A percentile compares a stretch with the other conserved stretches of the same genome.
phyloP scores from a whole-genome alignment of 2,113 vertebrate genomes.

The Chrysochloris asiatica region DNA sequence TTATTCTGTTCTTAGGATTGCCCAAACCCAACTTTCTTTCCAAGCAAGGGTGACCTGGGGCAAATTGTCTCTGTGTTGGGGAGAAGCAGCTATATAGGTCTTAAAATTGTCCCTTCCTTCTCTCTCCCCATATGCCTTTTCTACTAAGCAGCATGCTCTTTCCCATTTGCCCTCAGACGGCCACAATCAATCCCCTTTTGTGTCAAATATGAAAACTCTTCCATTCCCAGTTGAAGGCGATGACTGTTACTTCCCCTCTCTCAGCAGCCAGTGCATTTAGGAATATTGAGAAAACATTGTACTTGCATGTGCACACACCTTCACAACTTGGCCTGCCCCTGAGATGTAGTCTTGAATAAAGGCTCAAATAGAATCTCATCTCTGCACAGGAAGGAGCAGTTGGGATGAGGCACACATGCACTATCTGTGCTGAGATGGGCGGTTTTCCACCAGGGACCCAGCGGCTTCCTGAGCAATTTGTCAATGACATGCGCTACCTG shows the following conservation, averaged over 20 bases:
- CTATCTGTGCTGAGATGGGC: slow-evolving; percentile 9
- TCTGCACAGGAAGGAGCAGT: not conserved
- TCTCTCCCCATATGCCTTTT: not conserved
- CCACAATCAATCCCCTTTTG: not conserved
- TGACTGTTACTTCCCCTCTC: not conserved
- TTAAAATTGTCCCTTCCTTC: not conserved
- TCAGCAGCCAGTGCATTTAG: not conserved
- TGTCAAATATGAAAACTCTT: not conserved
- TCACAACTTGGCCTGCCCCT: not conserved
- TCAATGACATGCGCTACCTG: slow-evolving; percentile 47
- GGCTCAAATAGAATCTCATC: not conserved
- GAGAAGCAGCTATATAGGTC: not conserved
- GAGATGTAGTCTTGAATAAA: not conserved
- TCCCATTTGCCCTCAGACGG: not conserved
- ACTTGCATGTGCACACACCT: too few relatives aligned
- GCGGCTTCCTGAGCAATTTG: slow-evolving; percentile 49
- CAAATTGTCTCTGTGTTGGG: not conserved
- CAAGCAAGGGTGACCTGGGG: not conserved
- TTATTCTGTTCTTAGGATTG: fast-evolving
- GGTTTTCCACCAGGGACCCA: slow-evolving; percentile 41
- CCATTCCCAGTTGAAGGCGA: not conserved
- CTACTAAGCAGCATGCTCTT: not conserved
- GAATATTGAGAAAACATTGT: not conserved
- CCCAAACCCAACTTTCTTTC: not conserved
- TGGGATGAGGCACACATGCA: fast-evolving